Conservation (phyloP, 23 tunicate genomes). For the Trididemnum miniatum region DNA sequence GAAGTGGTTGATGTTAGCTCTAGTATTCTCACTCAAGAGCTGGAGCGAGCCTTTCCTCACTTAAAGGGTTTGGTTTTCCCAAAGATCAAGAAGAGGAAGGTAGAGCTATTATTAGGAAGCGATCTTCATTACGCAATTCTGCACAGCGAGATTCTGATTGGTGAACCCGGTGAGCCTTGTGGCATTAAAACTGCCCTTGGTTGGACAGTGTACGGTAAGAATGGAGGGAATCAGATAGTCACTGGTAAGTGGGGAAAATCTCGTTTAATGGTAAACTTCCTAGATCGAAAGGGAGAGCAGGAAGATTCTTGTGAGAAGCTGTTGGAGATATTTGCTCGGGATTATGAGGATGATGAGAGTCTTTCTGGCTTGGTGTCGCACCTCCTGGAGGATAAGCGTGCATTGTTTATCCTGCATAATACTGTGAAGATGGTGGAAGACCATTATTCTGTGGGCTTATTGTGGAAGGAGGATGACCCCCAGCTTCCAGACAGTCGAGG, state of each 20-base stretch:
- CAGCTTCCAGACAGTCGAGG: not conserved
- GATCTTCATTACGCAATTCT: not conserved
- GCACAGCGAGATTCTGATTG: not conserved
- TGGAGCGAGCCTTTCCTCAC: too few species aligned
- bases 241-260: not conserved
- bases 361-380: not conserved
- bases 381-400: not conserved
- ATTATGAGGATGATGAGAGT: not conserved
- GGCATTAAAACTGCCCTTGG: too few species aligned
- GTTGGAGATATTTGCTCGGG: not conserved
- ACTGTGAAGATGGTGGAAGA: not conserved
- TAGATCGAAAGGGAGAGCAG: not conserved
- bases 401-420: not conserved
- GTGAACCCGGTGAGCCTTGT: not conserved
- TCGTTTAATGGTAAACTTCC: not conserved
- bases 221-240: too few species aligned
- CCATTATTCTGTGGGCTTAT: not conserved
- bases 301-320: not conserved
- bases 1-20: not conserved
- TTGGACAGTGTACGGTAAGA: too few species aligned
- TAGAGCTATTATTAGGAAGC: not conserved
- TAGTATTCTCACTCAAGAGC: too few species aligned
- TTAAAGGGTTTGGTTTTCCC: not conserved
- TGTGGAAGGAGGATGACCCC: not conserved
- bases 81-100: not conserved